Evolutionary conservation across 2,113 vertebrate genomes (phyloP).

Genomic region (Oophaga pumilio): DNA sequence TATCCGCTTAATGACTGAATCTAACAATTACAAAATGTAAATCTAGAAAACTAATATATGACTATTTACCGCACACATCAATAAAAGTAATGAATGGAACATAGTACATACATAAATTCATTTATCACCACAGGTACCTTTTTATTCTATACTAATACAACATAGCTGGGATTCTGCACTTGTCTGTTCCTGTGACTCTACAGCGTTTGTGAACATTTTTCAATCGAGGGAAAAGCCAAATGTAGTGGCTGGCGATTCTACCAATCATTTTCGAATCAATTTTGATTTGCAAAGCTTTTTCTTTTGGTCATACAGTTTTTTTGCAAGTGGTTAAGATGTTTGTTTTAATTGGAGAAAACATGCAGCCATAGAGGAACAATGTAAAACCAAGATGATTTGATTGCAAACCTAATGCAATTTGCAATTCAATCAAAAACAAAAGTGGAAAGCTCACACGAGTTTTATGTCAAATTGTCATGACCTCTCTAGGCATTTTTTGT

Average conservation of each 20-base stretch:
- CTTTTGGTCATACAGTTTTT: too few species aligned
- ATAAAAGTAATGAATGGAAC: background rate
- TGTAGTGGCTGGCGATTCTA: background rate
- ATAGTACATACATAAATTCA: background rate
- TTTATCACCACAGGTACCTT: background rate
- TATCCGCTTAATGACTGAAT: background rate
- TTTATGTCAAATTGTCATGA: too few species aligned
- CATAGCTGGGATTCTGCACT: background rate
- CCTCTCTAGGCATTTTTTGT: too few species aligned
- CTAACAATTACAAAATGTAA: conserved; percentile 23
- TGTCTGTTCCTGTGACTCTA: background rate
- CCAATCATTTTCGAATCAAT: too few species aligned
- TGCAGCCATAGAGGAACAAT: too few species aligned
- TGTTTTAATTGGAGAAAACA: too few species aligned
- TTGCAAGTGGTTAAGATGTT: too few species aligned
- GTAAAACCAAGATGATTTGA: too few species aligned
- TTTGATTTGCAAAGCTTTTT: too few species aligned
- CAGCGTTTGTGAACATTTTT: background rate
- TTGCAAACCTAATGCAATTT: too few species aligned
- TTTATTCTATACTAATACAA: background rate
- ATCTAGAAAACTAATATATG: background rate
- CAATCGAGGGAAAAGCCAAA: background rate
- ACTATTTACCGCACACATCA: background rate
- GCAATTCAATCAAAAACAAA: too few species aligned
- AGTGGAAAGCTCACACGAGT: too few species aligned